These are phyloP conservation scores for Coccyzus lansbergi DNA, from an alignment of 2,797 vertebrate species.

Conservation along the genomic window DNA sequence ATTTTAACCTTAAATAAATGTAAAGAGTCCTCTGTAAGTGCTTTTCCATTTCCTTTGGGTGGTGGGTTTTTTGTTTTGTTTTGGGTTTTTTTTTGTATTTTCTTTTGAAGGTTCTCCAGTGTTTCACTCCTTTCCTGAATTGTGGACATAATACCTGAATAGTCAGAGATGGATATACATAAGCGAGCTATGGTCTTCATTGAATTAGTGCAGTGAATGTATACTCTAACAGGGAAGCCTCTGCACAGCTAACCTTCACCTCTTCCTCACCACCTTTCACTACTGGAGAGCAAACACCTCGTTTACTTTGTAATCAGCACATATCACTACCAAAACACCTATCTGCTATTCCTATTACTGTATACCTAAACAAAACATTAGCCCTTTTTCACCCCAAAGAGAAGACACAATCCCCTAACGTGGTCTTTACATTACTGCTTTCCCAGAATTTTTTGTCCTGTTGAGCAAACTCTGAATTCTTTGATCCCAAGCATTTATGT, in stretches of 20 bases:
- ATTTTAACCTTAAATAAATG: background rate
- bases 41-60: background rate
- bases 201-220: background rate
- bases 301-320: rapidly evolving
- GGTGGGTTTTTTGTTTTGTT: background rate
- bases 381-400: background rate
- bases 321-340: background rate
- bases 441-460: background rate
- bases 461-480: background rate
- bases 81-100: background rate
- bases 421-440: background rate
- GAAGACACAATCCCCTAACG: background rate
- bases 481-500: background rate
- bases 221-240: background rate
- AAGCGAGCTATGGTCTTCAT: background rate
- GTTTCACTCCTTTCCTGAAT: background rate
- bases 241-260: background rate
- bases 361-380: background rate
- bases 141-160: rapidly evolving
- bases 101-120: background rate
- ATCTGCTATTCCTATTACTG: background rate
- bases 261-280: background rate
- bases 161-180: background rate
- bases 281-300: background rate
- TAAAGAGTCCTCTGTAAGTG: background rate